These are phyloP conservation scores for Zaprionus lachaisei DNA, from an alignment of 1,140 invertebrate genomes.

Conservation along the genomic window DNA sequence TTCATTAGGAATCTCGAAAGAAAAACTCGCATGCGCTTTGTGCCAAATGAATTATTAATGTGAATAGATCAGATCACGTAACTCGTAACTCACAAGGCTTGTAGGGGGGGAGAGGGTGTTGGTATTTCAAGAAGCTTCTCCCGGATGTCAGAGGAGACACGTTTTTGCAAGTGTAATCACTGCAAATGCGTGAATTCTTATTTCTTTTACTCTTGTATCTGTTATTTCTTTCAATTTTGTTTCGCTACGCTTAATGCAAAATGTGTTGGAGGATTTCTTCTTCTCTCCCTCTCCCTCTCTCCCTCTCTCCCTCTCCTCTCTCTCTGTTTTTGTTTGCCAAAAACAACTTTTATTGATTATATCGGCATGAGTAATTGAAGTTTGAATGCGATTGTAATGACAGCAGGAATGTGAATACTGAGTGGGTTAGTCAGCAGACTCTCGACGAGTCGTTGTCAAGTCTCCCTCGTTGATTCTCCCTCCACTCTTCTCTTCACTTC, in stretches of 20 bases:
- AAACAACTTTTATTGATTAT: constrained; percentile 70
- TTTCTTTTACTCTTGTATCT: constrained; percentile 10
- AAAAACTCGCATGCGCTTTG: constrained; percentile 58
- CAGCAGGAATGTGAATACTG: constrained; percentile 63
- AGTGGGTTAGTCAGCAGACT: constrained; percentile 41
- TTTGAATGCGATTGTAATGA: constrained; percentile 62
- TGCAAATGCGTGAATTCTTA: constrained; percentile 42
- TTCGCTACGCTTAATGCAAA: constrained; percentile 63
- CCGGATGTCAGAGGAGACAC: constrained; percentile 57
- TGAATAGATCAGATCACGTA: constrained; percentile 20
- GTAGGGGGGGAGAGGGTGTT: too few species aligned
- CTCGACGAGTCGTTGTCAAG: not conserved
- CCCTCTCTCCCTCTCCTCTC: not conserved
- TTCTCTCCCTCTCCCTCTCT: not conserved
- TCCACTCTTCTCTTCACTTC: not conserved
- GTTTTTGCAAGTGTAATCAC: constrained; percentile 76
- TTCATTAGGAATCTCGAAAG: constrained; percentile 43
- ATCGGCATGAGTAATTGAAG: constrained; percentile 66
- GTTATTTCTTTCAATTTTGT: constrained; percentile 37
- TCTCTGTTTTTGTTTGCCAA: constrained; percentile 34
- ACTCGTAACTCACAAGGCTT: not conserved
- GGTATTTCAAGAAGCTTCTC: constrained; percentile 46
- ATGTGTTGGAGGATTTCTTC: constrained; percentile 29
- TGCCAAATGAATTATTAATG: constrained; percentile 79
- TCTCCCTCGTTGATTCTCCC: not conserved